These are phyloP conservation scores for Brachypalpus laphriformis DNA, from an alignment of 2,888 invertebrate species.

Conservation along the genomic window DNA sequence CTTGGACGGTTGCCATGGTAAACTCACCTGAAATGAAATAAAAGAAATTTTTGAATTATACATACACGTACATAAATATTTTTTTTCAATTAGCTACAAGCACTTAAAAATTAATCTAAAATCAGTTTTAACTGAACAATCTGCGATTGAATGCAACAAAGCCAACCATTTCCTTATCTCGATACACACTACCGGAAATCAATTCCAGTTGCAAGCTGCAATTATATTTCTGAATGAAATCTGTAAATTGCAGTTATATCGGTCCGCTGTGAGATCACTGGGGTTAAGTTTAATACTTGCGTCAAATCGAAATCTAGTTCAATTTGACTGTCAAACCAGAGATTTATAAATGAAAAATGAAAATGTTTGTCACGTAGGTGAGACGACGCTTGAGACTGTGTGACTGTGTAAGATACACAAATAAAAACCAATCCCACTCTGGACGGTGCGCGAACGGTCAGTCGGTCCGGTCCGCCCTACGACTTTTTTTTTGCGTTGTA, in stretches of 20 bases:
- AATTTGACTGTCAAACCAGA: conserved; percentile 59
- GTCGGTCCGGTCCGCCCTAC: conserved; percentile 56
- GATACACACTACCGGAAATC: conserved; percentile 21
- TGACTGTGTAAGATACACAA: conserved; percentile 12
- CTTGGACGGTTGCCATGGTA: conserved; percentile 50
- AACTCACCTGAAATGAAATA: conserved; percentile 56
- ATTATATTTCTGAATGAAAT: conserved; percentile 10
- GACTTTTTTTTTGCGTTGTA: conserved; percentile 7
- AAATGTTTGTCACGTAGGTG: conserved; percentile 60
- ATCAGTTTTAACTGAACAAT: conserved; percentile 4
- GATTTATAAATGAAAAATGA: conserved; percentile 57
- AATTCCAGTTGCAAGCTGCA: conserved; percentile 16
- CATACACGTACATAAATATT: neutral
- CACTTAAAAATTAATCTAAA: conserved; percentile 10
- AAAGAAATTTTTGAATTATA: neutral
- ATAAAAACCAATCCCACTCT: conserved; percentile 47
- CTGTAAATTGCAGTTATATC: neutral
- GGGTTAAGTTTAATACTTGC: conserved; percentile 28
- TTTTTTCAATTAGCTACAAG: neutral
- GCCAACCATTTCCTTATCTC: conserved; percentile 12
- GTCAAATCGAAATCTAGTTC: conserved; percentile 45
- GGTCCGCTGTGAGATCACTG: conserved; percentile 9
- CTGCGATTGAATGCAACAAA: neutral
- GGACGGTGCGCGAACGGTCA: conserved; percentile 12
- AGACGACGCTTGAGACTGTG: conserved; percentile 42